Percentiles rank a stretch among this genome's conserved stretches.
Conservation (phyloP, 1,140 invertebrate genomes). For the Amphibalanus amphitrite region DNA sequence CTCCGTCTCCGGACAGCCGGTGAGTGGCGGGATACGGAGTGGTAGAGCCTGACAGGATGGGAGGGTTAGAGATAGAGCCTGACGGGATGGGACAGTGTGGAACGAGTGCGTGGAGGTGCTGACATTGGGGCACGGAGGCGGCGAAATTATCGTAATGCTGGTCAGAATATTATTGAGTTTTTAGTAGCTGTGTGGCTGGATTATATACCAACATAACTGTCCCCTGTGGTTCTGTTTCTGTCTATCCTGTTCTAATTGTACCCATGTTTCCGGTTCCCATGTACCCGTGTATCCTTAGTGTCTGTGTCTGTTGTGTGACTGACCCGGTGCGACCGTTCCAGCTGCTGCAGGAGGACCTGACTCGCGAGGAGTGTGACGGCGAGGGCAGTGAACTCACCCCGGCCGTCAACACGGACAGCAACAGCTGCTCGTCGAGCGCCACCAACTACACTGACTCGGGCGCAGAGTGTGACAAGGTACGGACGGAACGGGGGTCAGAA, state of each 20-base stretch:
- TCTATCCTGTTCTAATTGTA: not conserved
- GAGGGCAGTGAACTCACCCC: not conserved
- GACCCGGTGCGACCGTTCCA: not conserved
- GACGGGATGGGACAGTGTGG: no score
- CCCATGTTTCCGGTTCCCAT: no score
- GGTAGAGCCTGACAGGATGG: no score
- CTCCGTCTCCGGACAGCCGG: not conserved
- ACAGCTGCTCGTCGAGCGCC: not conserved
- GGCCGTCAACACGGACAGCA: not conserved
- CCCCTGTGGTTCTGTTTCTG: not conserved
- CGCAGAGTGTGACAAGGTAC: not conserved
- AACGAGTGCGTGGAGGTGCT: no score
- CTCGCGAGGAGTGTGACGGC: not conserved
- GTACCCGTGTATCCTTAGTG: not conserved
- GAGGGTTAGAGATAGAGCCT: no score
- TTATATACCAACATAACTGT: not conserved
- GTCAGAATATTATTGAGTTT: no score
- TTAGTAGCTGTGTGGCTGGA: no score
- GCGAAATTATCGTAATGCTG: no score
- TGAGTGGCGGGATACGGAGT: no score
- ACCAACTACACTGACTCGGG: not conserved
- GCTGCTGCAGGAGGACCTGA: not conserved
- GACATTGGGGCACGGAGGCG: no score
- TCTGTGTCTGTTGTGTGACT: not conserved
- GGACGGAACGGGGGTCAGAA: no score